Base-by-base conservation (phyloP, 2,797 vertebrate species). In the Darevskia mixta region DNA sequence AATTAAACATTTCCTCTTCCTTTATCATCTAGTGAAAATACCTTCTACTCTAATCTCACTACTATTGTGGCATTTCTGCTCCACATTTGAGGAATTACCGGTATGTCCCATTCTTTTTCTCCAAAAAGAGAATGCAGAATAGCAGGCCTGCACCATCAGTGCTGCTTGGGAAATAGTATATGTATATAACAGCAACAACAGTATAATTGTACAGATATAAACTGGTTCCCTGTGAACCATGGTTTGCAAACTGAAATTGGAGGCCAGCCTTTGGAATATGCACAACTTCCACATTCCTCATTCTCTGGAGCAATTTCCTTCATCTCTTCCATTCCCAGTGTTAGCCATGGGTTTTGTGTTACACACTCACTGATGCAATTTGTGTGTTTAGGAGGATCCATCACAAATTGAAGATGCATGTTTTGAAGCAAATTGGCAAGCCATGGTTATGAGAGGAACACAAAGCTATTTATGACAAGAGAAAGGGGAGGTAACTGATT, bases 221-320 rank as follows among this genome's bases (percentile, higher is more conserved):
- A 73, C 69, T 18, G 49, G n/a, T 8, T 41, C 15, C 43, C 45
- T 55, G 10, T 20, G 17, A 82, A 25, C 38, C 45, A 58, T 20
- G 35, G n/a, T 79, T 29, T 83, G 66, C 10, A 35, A 41, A 3
- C 1, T 41, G 35, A 83, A 49, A 20, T 13, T 35, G 20, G n/a
- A 18, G n/a, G 64, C 9, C 43, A 55, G 5, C 23, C 9, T 10
- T 2, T 11, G 17, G 35, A 10, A 49, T 23, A 67, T 7, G 4
- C 25, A 20, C 27, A 20, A 27, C 38, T 41, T 2, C 20, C 23
- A 23, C 0, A 0, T 58, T 3, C 87, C 23, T 23, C 0, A 0
- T 58, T 3, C 86, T 78, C 58, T n/a, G 6, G 1, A 58, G 6
- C 38, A 66, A 45, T 11, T 6, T 27, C 1, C 29, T n/a, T 32